These are phyloP conservation scores for Neosalanx taihuensis DNA, from an alignment of 2,797 vertebrate species.

Conservation along the genomic window DNA sequence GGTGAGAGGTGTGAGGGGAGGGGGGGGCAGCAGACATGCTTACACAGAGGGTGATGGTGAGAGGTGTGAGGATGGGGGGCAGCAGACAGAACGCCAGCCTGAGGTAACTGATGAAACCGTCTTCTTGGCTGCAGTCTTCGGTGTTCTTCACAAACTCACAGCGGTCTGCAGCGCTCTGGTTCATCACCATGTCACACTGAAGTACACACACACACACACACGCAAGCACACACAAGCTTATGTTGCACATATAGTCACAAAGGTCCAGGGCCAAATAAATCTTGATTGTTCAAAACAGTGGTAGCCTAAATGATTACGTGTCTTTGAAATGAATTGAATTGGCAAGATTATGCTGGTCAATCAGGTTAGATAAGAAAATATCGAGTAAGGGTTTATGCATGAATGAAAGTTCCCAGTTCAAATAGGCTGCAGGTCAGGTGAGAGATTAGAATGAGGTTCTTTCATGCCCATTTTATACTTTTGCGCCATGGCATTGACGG, in stretches of 20 bases:
- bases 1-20: no score
- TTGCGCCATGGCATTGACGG: not conserved
- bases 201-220: constrained; percentile 18
- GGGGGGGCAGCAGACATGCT: constrained; percentile 43
- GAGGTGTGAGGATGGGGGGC: constrained; percentile 73
- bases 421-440: not conserved
- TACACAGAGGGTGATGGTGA: constrained; percentile 86
- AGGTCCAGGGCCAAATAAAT: no score
- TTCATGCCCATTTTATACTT: not conserved
- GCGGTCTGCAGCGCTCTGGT: constrained; percentile 71
- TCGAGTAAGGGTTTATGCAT: no score
- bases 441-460: not conserved
- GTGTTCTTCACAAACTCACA: constrained; percentile 83
- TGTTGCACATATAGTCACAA: no score
- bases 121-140: constrained; percentile 77
- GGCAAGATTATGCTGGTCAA: no score
- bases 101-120: constrained; percentile 87
- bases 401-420: no score
- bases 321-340: no score
- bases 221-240: constrained; percentile 3
- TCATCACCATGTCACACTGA: constrained; percentile 84
- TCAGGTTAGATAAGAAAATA: no score
- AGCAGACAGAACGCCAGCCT: constrained; percentile 82
- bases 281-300: no score
- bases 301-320: no score